Percentiles rank a stretch among this genome's conserved stretches.
phyloP scores from a whole-genome alignment of 2,113 vertebrate species.

The Pionites leucogaster region DNA sequence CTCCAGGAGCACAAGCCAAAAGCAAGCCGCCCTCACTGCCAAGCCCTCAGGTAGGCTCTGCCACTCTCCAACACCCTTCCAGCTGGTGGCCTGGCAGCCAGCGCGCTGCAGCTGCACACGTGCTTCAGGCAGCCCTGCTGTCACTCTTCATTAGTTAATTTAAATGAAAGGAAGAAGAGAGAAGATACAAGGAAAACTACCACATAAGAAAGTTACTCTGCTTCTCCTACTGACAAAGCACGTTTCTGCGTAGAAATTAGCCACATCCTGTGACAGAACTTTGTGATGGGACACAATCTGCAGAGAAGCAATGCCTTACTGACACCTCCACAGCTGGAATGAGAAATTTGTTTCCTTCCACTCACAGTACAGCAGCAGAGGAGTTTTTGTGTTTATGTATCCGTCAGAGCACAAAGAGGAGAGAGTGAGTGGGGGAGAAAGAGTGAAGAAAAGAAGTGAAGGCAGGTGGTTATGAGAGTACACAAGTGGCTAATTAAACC shows the following conservation, averaged over 20 bases:
- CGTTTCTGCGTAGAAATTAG: background rate
- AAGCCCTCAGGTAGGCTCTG: background rate
- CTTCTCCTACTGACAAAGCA: background rate
- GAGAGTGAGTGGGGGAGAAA: background rate
- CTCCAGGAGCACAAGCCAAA: background rate
- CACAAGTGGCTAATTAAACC: constrained; percentile 33
- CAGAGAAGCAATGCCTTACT: background rate
- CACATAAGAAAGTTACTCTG: background rate
- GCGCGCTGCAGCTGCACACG: background rate
- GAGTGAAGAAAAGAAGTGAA: background rate
- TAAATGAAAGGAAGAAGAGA: background rate
- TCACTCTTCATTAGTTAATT: background rate
- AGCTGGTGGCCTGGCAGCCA: background rate
- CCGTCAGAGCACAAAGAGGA: background rate
- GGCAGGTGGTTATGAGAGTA: background rate
- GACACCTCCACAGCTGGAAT: background rate
- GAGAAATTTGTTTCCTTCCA: background rate
- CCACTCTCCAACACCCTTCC: background rate
- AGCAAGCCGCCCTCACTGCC: background rate
- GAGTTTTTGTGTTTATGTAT: background rate
- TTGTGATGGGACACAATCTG: background rate
- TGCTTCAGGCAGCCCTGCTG: background rate
- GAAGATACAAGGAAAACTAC: background rate
- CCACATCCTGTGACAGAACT: background rate
- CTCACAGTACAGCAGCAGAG: background rate